Evolutionary conservation across 1,140 invertebrate species (phyloP).

Genomic region (Philotrypesis tridentata): DNA sequence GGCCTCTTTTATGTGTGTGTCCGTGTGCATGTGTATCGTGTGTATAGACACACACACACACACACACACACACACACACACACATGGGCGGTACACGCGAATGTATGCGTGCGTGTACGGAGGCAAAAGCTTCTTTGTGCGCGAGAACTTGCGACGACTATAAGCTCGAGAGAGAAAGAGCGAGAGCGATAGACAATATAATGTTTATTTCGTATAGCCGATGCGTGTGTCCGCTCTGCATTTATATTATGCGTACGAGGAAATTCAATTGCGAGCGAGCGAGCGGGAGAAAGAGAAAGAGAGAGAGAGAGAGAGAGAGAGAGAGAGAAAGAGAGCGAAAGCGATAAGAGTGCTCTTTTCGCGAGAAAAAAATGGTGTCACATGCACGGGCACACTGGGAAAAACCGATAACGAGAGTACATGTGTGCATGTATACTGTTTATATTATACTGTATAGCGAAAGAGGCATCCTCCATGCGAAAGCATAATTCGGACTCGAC

Average conservation of each 20-base stretch:
- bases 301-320: not conserved
- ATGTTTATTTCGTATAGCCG: not conserved
- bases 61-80: too few species aligned
- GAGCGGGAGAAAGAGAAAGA: too few species aligned
- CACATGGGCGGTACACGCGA: too few species aligned
- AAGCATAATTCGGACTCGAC: conserved; percentile 7
- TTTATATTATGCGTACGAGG: not conserved
- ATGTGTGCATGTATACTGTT: too few species aligned
- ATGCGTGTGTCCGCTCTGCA: not conserved
- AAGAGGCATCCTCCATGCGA: conserved; percentile 20
- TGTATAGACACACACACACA: too few species aligned
- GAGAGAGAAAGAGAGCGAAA: not conserved
- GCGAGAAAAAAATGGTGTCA: not conserved
- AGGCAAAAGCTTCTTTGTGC: not conserved
- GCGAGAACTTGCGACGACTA: not conserved
- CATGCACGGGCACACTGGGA: not conserved
- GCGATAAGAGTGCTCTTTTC: not conserved
- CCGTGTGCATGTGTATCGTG: not conserved
- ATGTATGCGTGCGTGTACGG: too few species aligned
- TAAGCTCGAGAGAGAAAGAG: not conserved
- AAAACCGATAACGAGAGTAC: not conserved
- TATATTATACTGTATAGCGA: conserved; percentile 27
- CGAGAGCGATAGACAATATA: too few species aligned
- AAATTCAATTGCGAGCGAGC: not conserved
- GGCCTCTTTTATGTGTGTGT: not conserved